Evolutionary conservation across 2,888 invertebrate species (phyloP), one percentile per base, ranked within the genome.

Genomic region (Ectemnius lituratus): DNA sequence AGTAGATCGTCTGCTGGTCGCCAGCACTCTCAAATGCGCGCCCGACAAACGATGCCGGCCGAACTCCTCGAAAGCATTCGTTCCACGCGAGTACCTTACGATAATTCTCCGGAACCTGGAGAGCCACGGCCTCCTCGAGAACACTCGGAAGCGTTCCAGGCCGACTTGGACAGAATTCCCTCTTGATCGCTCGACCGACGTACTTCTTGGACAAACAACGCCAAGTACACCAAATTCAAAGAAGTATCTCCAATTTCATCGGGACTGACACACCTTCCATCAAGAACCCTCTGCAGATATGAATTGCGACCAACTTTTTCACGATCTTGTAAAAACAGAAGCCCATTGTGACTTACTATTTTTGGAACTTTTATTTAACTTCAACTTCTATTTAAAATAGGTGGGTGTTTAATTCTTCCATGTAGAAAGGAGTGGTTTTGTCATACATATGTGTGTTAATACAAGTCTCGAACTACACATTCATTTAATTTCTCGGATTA

Each of bases 61-160:
- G 52, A 52, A 52, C 52, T 52, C 52, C n/a, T 52, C 52, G 52
- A 16, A 16, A 4, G 16, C n/a, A 52, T 52, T 52, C 14, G 52
- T 52, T 52, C 52, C 14, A 6, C 8, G 52, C 16, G 52, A 52
- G 52, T 52, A 13, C n/a, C 16, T 52, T 52, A 52, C 52, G 52
- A 52, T 52, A 52, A 52, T 52, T 52, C 52, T 13, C n/a, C 52
- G n/a, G 11, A 52, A 52, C n/a, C 37, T 37, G 11, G 52, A 14
- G 52, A 52, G 52, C 52, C n/a, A 52, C 14, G 4, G 16, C 14
- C 52, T 47, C 14, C 52, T 47, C 52, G 52, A 52, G 52, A 16
- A 14, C 52, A 16, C 52, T 52, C 52, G 52, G n/a, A 52, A 52
- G 16, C 52, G 6, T 52, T 14, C 16, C 5, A 14, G 52, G n/a